Percentiles rank a stretch among this genome's conserved stretches.
phyloP scores from a whole-genome alignment of 2,888 invertebrate species.

The Mythimna impura region DNA sequence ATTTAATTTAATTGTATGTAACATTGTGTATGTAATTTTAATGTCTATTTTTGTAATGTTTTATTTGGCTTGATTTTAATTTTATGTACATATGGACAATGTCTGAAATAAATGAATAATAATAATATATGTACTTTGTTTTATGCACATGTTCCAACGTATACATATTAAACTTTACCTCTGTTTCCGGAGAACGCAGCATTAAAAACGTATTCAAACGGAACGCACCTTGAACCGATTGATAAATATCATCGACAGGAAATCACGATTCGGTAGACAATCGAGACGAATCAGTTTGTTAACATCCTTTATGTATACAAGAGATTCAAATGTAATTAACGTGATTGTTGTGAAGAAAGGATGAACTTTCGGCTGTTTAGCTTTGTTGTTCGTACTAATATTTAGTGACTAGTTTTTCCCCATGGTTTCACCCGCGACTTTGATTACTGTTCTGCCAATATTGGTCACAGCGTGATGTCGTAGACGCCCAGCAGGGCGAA shows the following conservation, averaged over 20 bases:
- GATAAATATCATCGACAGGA: slow-evolving; percentile 73
- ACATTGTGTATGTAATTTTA: no score
- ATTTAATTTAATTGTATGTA: no score
- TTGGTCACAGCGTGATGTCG: no score
- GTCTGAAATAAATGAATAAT: no score
- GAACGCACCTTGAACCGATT: slow-evolving; percentile 69
- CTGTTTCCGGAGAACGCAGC: slow-evolving; percentile 66
- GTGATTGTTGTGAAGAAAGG: slow-evolving; percentile 68
- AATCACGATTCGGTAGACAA: slow-evolving; percentile 78
- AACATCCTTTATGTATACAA: slow-evolving; percentile 73
- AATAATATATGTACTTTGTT: background rate
- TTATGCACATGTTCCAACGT: background rate
- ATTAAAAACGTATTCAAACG: slow-evolving; percentile 66
- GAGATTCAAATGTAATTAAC: slow-evolving; percentile 70
- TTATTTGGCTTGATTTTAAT: no score
- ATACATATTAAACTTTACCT: slow-evolving; percentile 13
- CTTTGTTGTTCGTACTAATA: slow-evolving; percentile 50
- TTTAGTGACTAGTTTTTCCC: slow-evolving; percentile 3
- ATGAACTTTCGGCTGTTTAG: slow-evolving; percentile 58
- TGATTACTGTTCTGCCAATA: no score
- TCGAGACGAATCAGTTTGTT: slow-evolving; percentile 76
- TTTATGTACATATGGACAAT: no score
- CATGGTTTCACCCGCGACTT: no score
- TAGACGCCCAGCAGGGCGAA: no score
- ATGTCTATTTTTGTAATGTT: no score